These are phyloP conservation scores for Aspidiotus rigidus DNA, from an alignment of 2,888 invertebrate genomes.

Conservation along the genomic window DNA sequence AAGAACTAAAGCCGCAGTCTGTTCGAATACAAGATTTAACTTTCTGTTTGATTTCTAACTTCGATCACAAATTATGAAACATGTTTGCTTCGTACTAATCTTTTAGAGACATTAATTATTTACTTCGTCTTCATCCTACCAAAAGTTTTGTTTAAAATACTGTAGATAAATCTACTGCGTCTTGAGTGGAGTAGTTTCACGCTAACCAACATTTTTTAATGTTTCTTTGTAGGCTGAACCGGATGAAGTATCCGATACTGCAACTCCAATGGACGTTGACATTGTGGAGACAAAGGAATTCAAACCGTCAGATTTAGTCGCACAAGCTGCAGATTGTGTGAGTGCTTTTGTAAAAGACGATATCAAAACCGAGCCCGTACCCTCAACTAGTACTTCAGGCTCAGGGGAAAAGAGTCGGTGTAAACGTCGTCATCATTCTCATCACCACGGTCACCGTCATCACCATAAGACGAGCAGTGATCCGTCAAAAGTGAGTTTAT, in stretches of 20 bases:
- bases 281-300: neutral
- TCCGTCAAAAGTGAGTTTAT: slow-evolving; percentile 31
- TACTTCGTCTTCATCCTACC: too few relatives aligned
- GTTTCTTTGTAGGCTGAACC: neutral
- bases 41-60: too few relatives aligned
- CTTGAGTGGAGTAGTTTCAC: too few relatives aligned
- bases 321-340: slow-evolving; percentile 9
- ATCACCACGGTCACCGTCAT: slow-evolving; percentile 35
- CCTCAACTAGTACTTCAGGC: neutral
- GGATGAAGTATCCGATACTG: neutral
- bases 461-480: slow-evolving; percentile 33
- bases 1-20: too few relatives aligned
- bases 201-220: too few relatives aligned
- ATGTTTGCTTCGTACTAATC: too few relatives aligned
- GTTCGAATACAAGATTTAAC: too few relatives aligned
- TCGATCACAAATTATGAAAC: too few relatives aligned
- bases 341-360: slow-evolving; percentile 14
- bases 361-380: neutral
- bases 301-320: slow-evolving; percentile 7
- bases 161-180: too few relatives aligned
- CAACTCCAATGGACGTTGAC: neutral
- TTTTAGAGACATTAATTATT: too few relatives aligned
- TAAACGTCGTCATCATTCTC: slow-evolving; percentile 27
- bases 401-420: slow-evolving; percentile 5
- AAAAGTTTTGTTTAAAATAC: too few relatives aligned